These are phyloP conservation scores for Trichonephila inaurata DNA, from an alignment of 1,140 invertebrate species.

Conservation along the genomic window DNA sequence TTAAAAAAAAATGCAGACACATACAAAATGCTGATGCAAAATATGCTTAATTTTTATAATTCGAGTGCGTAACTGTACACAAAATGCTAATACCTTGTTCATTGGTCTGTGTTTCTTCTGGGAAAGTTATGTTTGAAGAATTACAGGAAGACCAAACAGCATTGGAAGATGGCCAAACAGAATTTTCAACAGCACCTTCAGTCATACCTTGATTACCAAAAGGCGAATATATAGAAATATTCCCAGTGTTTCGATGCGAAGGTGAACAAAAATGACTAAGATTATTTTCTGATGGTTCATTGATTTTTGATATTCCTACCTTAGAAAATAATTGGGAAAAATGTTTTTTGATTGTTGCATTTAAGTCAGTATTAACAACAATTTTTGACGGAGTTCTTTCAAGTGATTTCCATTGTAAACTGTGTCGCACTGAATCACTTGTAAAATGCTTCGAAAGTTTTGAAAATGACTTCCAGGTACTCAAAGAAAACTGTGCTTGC, in stretches of 20 bases:
- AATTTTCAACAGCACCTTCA: not conserved
- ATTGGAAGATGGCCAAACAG: constrained; percentile 37
- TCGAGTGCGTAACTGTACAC: no score
- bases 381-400: constrained; percentile 66
- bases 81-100: constrained; percentile 49
- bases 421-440: constrained; percentile 65
- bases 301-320: constrained; percentile 62
- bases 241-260: not conserved
- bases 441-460: constrained; percentile 76
- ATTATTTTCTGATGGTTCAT: constrained; percentile 28
- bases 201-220: constrained; percentile 49
- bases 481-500: constrained; percentile 77
- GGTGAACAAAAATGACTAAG: constrained; percentile 56
- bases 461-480: constrained; percentile 76
- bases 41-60: no score
- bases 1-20: no score
- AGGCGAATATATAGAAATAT: constrained; percentile 55
- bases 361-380: constrained; percentile 64
- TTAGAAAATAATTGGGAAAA: constrained; percentile 76
- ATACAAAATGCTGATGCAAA: no score
- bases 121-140: not conserved
- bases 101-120: not conserved
- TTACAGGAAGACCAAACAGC: constrained; percentile 31
- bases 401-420: constrained; percentile 69
- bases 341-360: constrained; percentile 76